Evolutionary conservation across 2,113 vertebrate species (phyloP).

Genomic region (Vulpes ferrilata): DNA sequence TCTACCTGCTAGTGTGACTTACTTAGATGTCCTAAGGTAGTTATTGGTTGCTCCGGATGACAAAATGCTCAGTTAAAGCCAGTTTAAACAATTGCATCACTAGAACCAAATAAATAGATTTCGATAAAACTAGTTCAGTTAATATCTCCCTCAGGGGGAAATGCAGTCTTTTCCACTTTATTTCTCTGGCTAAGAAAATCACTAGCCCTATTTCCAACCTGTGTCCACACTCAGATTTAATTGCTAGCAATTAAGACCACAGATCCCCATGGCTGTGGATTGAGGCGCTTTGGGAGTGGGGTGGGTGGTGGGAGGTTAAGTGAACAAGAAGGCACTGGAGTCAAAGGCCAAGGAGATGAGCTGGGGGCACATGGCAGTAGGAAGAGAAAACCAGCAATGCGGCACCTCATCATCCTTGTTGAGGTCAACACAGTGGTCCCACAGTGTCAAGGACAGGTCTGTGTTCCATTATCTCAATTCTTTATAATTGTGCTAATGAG

Average conservation of each 20-base stretch:
- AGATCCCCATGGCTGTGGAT: neutral
- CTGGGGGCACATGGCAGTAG: neutral
- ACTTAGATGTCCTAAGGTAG: neutral
- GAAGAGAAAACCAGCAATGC: neutral
- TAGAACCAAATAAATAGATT: neutral
- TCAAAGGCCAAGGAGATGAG: neutral
- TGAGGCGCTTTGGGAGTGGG: neutral
- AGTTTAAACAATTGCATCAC: neutral
- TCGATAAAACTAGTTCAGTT: slow-evolving; percentile 33
- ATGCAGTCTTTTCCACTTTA: neutral
- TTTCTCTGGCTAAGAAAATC: neutral
- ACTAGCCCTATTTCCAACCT: neutral
- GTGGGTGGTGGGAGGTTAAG: neutral
- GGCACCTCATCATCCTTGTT: neutral
- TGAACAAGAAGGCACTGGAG: neutral
- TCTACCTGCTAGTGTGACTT: neutral
- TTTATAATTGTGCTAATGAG: neutral
- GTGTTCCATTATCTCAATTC: neutral
- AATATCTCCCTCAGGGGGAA: neutral
- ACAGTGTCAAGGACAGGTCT: neutral
- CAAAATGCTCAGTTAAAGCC: neutral
- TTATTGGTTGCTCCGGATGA: neutral
- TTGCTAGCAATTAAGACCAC: neutral
- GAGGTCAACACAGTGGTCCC: neutral
- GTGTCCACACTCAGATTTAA: neutral